Evolutionary conservation across 2,888 invertebrate genomes (phyloP).

Genomic region (Emmelina monodactyla): DNA sequence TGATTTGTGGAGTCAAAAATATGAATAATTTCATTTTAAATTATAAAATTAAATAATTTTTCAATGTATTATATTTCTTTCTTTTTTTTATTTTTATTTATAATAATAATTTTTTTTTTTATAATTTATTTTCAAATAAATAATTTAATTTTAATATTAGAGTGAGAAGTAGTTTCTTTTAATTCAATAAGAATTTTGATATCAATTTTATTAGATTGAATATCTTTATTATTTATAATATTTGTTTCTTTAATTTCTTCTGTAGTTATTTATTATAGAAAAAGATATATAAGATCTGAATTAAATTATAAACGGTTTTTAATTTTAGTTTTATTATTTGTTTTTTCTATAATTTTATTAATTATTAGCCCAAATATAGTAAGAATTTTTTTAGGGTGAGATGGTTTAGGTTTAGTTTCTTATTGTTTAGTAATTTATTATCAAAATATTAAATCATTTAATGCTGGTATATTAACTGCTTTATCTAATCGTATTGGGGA

Average conservation of each 20-base stretch:
- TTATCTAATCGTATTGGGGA: slow-evolving; percentile 79
- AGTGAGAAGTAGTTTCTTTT: slow-evolving; percentile 62
- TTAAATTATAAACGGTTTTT: slow-evolving; percentile 69
- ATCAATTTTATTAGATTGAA: slow-evolving; percentile 70
- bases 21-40: slow-evolving; percentile 55
- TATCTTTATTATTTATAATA: slow-evolving; percentile 69
- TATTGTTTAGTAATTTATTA: slow-evolving; percentile 78
- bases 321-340: slow-evolving; percentile 71
- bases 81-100: slow-evolving; percentile 52
- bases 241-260: slow-evolving; percentile 73
- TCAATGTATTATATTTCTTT: slow-evolving; percentile 61
- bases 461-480: slow-evolving; percentile 75
- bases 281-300: slow-evolving; percentile 69
- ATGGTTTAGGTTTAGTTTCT: slow-evolving; percentile 75
- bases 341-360: slow-evolving; percentile 71
- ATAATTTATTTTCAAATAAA: slow-evolving; percentile 52
- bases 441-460: slow-evolving; percentile 72
- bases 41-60: slow-evolving; percentile 43
- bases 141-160: slow-evolving; percentile 53
- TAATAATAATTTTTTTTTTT: slow-evolving; percentile 39
- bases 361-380: slow-evolving; percentile 75
- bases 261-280: slow-evolving; percentile 70
- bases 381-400: slow-evolving; percentile 75
- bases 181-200: slow-evolving; percentile 54
- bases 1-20: slow-evolving; percentile 73